A percentile compares a stretch with the other conserved stretches of the same genome.
These are phyloP conservation scores for Leuciscus idus DNA, from an alignment of 2,113 vertebrate genomes.

Conservation along the genomic window DNA sequence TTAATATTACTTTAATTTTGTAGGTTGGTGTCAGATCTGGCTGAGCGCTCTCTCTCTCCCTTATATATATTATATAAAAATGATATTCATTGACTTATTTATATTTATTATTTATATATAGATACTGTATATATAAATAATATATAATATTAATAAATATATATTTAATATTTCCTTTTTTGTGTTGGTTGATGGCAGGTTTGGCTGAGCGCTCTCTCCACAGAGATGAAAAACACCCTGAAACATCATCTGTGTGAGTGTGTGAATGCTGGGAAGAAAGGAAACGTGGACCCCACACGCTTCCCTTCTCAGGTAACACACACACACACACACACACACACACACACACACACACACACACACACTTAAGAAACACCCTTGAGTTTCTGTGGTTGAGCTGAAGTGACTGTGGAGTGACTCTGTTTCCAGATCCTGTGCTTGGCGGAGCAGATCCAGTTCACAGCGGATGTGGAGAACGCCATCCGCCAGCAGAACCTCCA, in stretches of 20 bases:
- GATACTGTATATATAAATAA: too few relatives aligned
- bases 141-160: too few relatives aligned
- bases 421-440: slow-evolving; percentile 87
- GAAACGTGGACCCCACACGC: slow-evolving; percentile 84
- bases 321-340: neutral
- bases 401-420: slow-evolving; percentile 49
- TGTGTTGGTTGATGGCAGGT: slow-evolving; percentile 70
- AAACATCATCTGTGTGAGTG: slow-evolving; percentile 88
- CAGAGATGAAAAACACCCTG: slow-evolving; percentile 94
- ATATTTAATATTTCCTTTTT: too few relatives aligned
- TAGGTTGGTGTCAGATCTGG: slow-evolving; percentile 80
- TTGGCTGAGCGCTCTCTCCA: slow-evolving; percentile 88
- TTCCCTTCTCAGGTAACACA: slow-evolving; percentile 91
- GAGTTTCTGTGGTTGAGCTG: neutral
- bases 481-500: slow-evolving; percentile 83
- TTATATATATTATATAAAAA: too few relatives aligned
- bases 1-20: neutral
- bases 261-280: slow-evolving; percentile 81
- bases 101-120: too few relatives aligned
- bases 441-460: slow-evolving; percentile 96
- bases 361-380: neutral
- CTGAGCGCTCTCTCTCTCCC: slow-evolving; percentile 80
- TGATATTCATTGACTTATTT: too few relatives aligned
- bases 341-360: neutral
- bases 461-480: slow-evolving; percentile 90